Percentiles rank a stretch among this genome's conserved stretches.
These are phyloP conservation scores for Drosophila macrospina DNA, from an alignment of 2,888 invertebrate species.

Conservation along the genomic window DNA sequence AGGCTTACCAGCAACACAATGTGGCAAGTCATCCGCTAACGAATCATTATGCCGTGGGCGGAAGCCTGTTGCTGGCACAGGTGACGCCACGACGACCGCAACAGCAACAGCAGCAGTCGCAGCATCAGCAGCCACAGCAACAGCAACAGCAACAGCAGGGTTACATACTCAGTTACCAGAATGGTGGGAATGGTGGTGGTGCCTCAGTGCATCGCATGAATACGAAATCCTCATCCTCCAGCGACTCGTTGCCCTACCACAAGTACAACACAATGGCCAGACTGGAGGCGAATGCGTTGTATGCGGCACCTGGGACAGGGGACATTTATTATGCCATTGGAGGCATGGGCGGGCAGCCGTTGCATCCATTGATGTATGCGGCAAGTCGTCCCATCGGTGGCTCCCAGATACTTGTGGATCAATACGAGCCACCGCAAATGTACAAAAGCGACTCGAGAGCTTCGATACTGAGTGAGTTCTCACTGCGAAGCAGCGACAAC, in stretches of 20 bases:
- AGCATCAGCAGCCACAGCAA: constrained; percentile 27
- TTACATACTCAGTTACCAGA: constrained; percentile 65
- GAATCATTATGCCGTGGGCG: constrained; percentile 60
- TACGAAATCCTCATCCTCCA: constrained; percentile 85
- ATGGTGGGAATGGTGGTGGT: constrained; percentile 33
- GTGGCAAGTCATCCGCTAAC: constrained; percentile 42
- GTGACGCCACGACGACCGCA: constrained; percentile 40
- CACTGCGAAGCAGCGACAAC: constrained; percentile 84
- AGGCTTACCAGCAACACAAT: constrained; percentile 22
- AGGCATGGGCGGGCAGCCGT: constrained; percentile 40
- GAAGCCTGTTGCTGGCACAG: constrained; percentile 59
- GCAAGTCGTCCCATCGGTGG: constrained; percentile 82
- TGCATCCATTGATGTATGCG: constrained; percentile 81
- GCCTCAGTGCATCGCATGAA: constrained; percentile 72
- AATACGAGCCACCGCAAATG: constrained; percentile 82
- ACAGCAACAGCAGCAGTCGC: constrained; percentile 40
- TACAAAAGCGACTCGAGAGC: constrained; percentile 85
- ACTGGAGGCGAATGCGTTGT: constrained; percentile 73
- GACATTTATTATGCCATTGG: constrained; percentile 75
- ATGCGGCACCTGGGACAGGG: constrained; percentile 56
- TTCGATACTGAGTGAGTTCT: constrained; percentile 85
- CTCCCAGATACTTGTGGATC: constrained; percentile 82
- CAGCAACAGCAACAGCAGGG: constrained; percentile 41
- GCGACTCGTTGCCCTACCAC: constrained; percentile 83
- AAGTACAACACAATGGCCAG: constrained; percentile 83